Conservation (phyloP, 2,797 vertebrate genomes). For the Rhodeus uyekii region DNA sequence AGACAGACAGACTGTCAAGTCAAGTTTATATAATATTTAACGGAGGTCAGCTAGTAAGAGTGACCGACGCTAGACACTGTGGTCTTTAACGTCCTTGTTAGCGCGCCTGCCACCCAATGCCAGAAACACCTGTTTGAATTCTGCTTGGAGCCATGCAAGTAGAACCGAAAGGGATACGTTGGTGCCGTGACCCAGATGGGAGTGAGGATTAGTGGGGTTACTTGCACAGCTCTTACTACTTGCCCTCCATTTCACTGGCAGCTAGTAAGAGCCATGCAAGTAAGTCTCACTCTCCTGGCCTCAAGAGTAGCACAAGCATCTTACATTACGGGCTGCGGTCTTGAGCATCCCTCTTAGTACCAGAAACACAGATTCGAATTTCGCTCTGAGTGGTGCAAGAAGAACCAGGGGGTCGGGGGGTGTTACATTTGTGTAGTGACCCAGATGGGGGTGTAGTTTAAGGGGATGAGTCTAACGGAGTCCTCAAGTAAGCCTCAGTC, state of each 20-base stretch:
- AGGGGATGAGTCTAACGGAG: too few species aligned
- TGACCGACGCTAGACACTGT: neutral
- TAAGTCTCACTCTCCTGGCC: neutral
- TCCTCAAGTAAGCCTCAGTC: too few species aligned
- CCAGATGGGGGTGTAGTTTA: too few species aligned
- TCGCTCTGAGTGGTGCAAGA: neutral
- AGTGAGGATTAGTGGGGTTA: neutral
- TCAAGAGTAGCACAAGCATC: neutral
- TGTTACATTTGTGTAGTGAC: too few species aligned
- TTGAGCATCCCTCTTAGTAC: neutral
- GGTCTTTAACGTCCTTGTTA: neutral
- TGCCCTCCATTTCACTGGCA: too few species aligned
- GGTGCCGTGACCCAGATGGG: neutral
- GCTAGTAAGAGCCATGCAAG: neutral
- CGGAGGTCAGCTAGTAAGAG: neutral
- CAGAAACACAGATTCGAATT: neutral
- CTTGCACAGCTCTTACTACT: too few species aligned
- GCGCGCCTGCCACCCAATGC: neutral
- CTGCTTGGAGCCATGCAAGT: too few species aligned
- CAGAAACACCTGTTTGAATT: too few species aligned
- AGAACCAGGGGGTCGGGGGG: too few species aligned
- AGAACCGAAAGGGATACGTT: neutral
- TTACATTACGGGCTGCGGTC: neutral
- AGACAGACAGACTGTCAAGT: conserved; percentile 1
- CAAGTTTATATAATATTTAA: neutral